Percentiles rank a stretch among this genome's conserved stretches.
Conservation (phyloP, 2,113 vertebrate species). For the Anser brachyrhynchus region DNA sequence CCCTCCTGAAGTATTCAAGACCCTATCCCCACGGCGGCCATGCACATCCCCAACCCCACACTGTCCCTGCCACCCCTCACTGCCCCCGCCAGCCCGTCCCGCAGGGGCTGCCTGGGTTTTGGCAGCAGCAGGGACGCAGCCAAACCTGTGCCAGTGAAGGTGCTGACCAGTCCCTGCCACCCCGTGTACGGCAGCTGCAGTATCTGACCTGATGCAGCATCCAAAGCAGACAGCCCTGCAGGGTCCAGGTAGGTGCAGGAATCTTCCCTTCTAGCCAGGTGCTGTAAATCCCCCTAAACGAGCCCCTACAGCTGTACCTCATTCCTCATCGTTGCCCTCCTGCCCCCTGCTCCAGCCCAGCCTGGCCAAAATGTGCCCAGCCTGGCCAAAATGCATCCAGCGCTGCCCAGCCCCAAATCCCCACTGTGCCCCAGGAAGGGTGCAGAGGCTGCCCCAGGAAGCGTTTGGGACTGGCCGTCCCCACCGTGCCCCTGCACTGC, state of each 20-base stretch:
- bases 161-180: neutral
- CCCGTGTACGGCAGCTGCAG: rapidly evolving
- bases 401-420: neutral
- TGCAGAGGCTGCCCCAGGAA: neutral
- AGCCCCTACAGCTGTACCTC: neutral
- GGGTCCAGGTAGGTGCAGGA: neutral
- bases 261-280: neutral
- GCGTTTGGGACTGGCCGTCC: neutral
- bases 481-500: neutral
- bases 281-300: neutral
- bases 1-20: neutral
- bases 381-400: neutral
- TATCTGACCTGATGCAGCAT: neutral
- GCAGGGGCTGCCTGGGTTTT: neutral
- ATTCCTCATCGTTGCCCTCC: neutral
- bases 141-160: rapidly evolving
- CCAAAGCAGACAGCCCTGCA: neutral
- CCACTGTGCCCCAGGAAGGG: rapidly evolving
- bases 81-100: rapidly evolving
- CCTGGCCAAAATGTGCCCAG: neutral
- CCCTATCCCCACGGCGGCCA: rapidly evolving
- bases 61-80: neutral
- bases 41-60: neutral
- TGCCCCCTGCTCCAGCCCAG: neutral
- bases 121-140: neutral